These are phyloP conservation scores for Solen grandis DNA, from an alignment of 1,140 invertebrate genomes.

Conservation along the genomic window DNA sequence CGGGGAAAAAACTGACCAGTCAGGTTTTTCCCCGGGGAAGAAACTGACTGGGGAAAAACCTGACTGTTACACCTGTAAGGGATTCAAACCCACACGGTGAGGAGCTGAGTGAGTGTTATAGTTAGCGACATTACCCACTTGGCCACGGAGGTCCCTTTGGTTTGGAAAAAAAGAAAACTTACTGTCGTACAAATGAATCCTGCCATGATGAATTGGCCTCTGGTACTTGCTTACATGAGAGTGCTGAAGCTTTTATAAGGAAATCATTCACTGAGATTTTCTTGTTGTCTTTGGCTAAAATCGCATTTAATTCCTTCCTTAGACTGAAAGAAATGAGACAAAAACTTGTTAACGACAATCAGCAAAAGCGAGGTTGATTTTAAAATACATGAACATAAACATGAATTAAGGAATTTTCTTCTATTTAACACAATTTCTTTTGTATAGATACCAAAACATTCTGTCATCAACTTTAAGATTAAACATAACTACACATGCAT, in stretches of 20 bases:
- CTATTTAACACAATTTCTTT: too few relatives aligned
- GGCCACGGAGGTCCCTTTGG: background rate
- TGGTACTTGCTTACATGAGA: slow-evolving; percentile 95
- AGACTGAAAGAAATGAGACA: slow-evolving; percentile 83
- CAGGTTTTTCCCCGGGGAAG: too few relatives aligned
- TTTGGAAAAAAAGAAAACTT: slow-evolving; percentile 78
- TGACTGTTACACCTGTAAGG: too few relatives aligned
- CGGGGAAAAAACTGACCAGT: too few relatives aligned
- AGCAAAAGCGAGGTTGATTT: background rate
- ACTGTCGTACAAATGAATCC: slow-evolving; percentile 97
- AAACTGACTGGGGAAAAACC: too few relatives aligned
- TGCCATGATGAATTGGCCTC: slow-evolving; percentile 98
- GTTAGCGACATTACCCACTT: background rate
- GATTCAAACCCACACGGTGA: too few relatives aligned
- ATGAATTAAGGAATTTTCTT: too few relatives aligned
- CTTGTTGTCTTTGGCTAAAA: slow-evolving; percentile 89
- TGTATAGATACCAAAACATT: too few relatives aligned
- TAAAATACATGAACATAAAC: too few relatives aligned
- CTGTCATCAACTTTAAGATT: too few relatives aligned
- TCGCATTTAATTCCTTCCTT: slow-evolving; percentile 87
- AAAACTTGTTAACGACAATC: slow-evolving; percentile 15
- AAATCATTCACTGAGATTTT: slow-evolving; percentile 98
- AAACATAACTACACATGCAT: too few relatives aligned
- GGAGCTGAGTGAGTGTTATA: too few relatives aligned
- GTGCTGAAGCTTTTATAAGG: slow-evolving; percentile 96